phyloP scores from a whole-genome alignment of 2,113 vertebrate species.

The Mormyrus iriodes region DNA sequence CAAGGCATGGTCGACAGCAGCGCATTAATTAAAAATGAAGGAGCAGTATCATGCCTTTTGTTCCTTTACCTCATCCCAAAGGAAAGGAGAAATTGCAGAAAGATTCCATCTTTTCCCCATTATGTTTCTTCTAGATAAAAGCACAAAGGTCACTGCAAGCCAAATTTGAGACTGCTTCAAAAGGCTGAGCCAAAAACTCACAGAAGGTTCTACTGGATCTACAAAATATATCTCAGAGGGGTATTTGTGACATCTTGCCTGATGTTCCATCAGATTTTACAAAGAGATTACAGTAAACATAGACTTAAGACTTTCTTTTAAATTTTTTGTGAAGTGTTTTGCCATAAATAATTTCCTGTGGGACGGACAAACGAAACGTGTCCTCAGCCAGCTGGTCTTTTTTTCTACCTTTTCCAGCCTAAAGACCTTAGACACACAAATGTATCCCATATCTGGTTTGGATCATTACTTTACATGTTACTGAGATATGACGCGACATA shows the following conservation, averaged over 20 bases:
- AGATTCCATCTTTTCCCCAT: background rate
- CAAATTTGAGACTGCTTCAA: background rate
- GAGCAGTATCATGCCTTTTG: background rate
- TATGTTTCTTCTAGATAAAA: background rate
- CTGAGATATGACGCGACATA: too few relatives aligned
- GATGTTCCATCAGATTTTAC: background rate
- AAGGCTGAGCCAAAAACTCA: background rate
- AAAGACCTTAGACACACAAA: background rate
- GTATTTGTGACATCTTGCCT: background rate
- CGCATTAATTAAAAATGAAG: background rate
- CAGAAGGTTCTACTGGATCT: background rate
- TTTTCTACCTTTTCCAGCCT: background rate
- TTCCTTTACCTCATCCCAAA: background rate
- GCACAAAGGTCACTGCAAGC: background rate
- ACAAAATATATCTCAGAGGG: background rate
- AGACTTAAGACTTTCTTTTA: background rate
- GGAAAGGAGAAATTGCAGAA: background rate
- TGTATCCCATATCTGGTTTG: background rate
- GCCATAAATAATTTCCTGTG: background rate
- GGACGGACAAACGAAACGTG: background rate
- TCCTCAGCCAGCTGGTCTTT: background rate
- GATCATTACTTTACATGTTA: background rate
- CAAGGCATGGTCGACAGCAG: background rate
- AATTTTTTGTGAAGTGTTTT: background rate
- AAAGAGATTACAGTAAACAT: background rate